Percentiles rank a stretch among this genome's conserved stretches.
Evolutionary conservation across 2,888 invertebrate species (phyloP).

Genomic region (Drosophila meridionalis): DNA sequence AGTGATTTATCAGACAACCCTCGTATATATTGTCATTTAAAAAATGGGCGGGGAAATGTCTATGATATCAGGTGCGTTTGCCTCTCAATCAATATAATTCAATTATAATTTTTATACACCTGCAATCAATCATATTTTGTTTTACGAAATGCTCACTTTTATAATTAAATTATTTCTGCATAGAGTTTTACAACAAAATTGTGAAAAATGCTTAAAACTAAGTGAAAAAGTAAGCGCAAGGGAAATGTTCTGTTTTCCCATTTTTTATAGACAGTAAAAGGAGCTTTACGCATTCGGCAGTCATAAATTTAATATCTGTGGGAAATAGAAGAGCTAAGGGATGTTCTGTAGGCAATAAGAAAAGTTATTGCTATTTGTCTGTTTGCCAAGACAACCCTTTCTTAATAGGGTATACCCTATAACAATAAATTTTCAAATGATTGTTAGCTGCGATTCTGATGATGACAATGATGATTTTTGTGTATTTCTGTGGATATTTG

Average conservation of each 20-base stretch:
- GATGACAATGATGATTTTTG: neutral
- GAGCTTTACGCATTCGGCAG: constrained; percentile 28
- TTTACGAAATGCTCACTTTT: neutral
- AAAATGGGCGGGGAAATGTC: neutral
- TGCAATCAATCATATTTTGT: constrained; percentile 3
- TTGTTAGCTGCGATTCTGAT: neutral
- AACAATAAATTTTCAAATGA: constrained; percentile 5
- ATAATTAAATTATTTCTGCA: neutral
- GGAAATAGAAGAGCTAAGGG: neutral
- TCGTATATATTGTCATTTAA: neutral
- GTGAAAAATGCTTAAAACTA: neutral
- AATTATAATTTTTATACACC: neutral
- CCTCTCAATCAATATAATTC: neutral
- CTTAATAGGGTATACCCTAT: neutral
- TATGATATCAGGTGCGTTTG: neutral
- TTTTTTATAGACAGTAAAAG: constrained; percentile 37
- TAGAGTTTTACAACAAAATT: constrained; percentile 3
- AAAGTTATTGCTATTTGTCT: neutral
- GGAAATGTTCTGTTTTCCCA: constrained; percentile 7
- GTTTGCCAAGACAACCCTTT: neutral
- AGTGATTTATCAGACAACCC: neutral
- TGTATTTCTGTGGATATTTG: neutral
- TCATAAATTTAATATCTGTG: constrained; percentile 33
- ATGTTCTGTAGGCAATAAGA: neutral
- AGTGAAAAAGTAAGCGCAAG: neutral